Base-by-base conservation (phyloP, 1,140 invertebrate genomes). In the Musca domestica region DNA sequence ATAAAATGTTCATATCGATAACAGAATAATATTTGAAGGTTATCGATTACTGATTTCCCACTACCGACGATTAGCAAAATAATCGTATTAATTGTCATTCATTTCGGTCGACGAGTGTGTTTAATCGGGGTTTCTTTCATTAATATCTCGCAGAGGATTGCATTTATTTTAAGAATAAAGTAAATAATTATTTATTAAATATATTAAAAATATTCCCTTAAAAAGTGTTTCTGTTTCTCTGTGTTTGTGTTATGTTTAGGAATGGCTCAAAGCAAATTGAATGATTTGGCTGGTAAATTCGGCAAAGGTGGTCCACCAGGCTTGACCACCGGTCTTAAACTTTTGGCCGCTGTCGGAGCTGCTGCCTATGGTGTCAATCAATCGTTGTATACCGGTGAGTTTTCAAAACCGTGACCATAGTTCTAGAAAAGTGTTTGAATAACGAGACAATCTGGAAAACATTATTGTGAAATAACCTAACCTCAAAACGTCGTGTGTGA, bases 371-470 rank as follows among this genome's bases (percentile, higher is more conserved):
- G 92, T 67, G 80, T 94, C 71, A 89, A 89, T 63, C 93, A 98
- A 83, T 93, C 96, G 0, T 87, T 98, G 85, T 99, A 95, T 81
- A 98, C 96, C 81, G 93, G 94, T 95, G 84, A 81, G 72, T 73
- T 69, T 7, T 6, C 49, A 7, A 20, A 9, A 15, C n/a, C 49
- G 23, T 49, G 27, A 9, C n/a, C 5, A 64, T 15, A 34, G 12
- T 48, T 69, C n/a, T 20, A 3, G 12, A 7, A 1, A 5, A 52
- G 20, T 12, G 7, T 20, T 20, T 15, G 19, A 51, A 17, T 12
- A 66, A 10, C 2, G 4, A 10, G 34, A 9, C 6, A 41, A 10
- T 7, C 34, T 5, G 10, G 14, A 34, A 58, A 41, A 66, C 41
- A 66, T 61, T 51, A 64, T 30, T 61, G 47, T 48, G 54, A n/a